Evolutionary conservation across 1,140 invertebrate genomes (phyloP).

Genomic region (Anadara kagoshimensis): DNA sequence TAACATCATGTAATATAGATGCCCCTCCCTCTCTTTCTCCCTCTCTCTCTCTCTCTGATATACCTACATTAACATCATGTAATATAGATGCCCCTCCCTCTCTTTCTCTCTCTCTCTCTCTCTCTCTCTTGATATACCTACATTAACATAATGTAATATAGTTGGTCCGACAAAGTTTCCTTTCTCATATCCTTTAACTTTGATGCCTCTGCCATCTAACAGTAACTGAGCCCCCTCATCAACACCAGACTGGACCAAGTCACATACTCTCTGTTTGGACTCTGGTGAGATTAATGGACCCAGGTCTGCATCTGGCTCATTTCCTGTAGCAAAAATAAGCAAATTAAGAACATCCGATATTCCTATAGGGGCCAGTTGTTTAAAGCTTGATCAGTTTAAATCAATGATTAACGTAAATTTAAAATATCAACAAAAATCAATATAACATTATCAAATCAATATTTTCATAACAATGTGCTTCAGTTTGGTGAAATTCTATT

Average conservation of each 20-base stretch:
- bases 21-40: too few relatives aligned
- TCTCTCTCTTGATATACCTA: conserved; percentile 75
- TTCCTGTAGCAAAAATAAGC: conserved; percentile 77
- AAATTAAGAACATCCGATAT: neutral
- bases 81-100: too few relatives aligned
- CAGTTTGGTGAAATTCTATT: too few relatives aligned
- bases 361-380: neutral
- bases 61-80: too few relatives aligned
- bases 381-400: too few relatives aligned
- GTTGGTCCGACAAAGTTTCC: conserved; percentile 99
- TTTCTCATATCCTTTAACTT: conserved; percentile 91
- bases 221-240: conserved; percentile 92
- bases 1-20: too few relatives aligned
- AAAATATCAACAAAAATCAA: too few relatives aligned
- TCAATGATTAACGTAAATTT: too few relatives aligned
- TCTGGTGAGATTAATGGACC: conserved; percentile 97
- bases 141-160: conserved; percentile 91
- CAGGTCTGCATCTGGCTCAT: conserved; percentile 93
- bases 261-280: conserved; percentile 89
- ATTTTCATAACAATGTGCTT: neutral
- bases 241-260: conserved; percentile 90
- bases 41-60: too few relatives aligned
- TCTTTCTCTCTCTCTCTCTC: too few relatives aligned
- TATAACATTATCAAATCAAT: neutral
- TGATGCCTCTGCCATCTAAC: conserved; percentile 91